Evolutionary conservation across 2,888 invertebrate genomes (phyloP).

Genomic region (Boloria euphrosyne): DNA sequence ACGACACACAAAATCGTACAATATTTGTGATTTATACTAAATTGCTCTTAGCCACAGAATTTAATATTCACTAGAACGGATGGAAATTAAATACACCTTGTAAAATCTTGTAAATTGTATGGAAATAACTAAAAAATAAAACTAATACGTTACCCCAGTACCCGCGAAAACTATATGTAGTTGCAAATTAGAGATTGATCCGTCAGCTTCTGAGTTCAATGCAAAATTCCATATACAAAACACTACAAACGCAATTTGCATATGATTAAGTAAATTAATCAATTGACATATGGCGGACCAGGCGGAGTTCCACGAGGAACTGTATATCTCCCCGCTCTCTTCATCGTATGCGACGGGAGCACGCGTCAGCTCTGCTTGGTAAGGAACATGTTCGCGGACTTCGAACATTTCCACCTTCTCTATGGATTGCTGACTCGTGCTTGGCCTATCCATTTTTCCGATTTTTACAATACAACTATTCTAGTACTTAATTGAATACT

Average conservation of each 20-base stretch:
- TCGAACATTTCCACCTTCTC: constrained; percentile 73
- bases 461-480: constrained; percentile 4
- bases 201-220: constrained; percentile 64
- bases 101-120: too few species aligned
- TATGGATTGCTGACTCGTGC: constrained; percentile 69
- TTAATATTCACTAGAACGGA: too few species aligned
- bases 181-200: constrained; percentile 69
- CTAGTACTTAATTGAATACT: constrained; percentile 20
- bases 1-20: too few species aligned
- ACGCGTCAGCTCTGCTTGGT: constrained; percentile 70
- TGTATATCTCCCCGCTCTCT: constrained; percentile 64
- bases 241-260: constrained; percentile 74
- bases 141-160: constrained; percentile 69
- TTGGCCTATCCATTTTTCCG: constrained; percentile 69
- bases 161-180: constrained; percentile 76
- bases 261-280: constrained; percentile 72
- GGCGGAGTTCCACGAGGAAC: constrained; percentile 67
- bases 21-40: too few species aligned
- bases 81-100: too few species aligned
- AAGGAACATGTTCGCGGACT: constrained; percentile 75
- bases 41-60: too few species aligned
- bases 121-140: neutral
- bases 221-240: constrained; percentile 74
- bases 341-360: constrained; percentile 70
- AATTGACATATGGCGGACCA: constrained; percentile 73